Conservation (phyloP, 2,888 invertebrate species). For the Nymphalis polychloros region DNA sequence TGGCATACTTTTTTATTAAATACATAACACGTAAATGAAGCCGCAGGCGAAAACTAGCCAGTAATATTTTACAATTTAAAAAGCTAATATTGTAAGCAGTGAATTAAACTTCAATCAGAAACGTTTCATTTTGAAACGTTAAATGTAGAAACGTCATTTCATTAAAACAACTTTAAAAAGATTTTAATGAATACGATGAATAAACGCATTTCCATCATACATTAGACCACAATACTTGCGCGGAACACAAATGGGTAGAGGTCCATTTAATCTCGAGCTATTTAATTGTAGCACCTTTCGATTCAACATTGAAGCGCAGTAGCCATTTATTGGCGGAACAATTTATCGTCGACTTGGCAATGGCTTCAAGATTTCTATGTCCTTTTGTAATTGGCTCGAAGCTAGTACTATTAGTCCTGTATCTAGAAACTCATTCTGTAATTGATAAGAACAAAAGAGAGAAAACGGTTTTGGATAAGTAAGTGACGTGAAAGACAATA, state of each 20-base stretch:
- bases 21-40: too few relatives aligned
- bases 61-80: too few relatives aligned
- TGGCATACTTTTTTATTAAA: too few relatives aligned
- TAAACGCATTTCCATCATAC: constrained; percentile 7
- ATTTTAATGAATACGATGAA: neutral
- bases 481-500: too few relatives aligned
- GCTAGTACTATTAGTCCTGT: constrained; percentile 1
- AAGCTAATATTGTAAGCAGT: too few relatives aligned
- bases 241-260: constrained; percentile 70
- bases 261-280: constrained; percentile 75
- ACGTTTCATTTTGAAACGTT: too few relatives aligned
- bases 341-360: constrained; percentile 56
- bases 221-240: constrained; percentile 39
- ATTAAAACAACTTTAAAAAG: too few relatives aligned
- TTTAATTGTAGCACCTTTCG: constrained; percentile 76
- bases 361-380: constrained; percentile 26
- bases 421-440: too few relatives aligned
- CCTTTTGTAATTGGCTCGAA: constrained; percentile 19
- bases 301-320: constrained; percentile 56
- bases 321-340: constrained; percentile 68
- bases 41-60: too few relatives aligned
- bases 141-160: too few relatives aligned
- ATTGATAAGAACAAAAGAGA: constrained; percentile 1
- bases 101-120: too few relatives aligned
- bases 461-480: too few relatives aligned